Base-by-base conservation (phyloP, 2,888 invertebrate species). In the Lamellibrachia columna region DNA sequence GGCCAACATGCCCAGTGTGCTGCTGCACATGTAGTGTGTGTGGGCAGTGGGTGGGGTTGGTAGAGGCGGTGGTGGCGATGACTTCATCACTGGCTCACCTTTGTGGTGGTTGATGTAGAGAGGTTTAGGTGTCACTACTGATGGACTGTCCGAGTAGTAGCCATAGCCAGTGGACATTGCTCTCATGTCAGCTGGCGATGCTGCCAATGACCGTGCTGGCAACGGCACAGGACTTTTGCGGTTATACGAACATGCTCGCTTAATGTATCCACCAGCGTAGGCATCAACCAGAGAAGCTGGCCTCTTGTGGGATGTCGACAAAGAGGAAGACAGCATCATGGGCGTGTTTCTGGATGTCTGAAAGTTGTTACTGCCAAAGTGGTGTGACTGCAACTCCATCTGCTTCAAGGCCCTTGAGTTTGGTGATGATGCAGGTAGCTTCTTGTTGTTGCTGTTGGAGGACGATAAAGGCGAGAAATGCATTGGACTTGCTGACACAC, bases 31-130 rank as follows among this genome's bases (percentile, higher is more conserved):
- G 75, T 75, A 75, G 75, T 22, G 91, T 8, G 75, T 52, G 40
- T 93, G 93, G 52, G 93, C 93, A 8, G 93, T 92, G 8, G 93
- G 93, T 7, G 93, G 93, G 52, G 91, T 53, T 52, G 91, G 75
- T 75, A 75, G 75, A 6, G n/a, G 75, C 3, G 75, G 75, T 22
- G 75, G 75, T 75, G 75, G 75, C 6, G 75, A 75, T 2, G 75
- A 15, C 75, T 75, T 75, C 75, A 75, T 75, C 75, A 75, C 22
- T 22, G 2, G 75, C 75, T 75, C 75, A 15, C 75, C 75, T 4
- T 15, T 22, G 22, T 75, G 75, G 22, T 75, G 75, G 75, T 75
- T 22, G 4, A 75, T 4, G 22, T 75, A 75, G 22, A 75, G 15
- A 22, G 75, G 75, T 22, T 75, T 75, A 22, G 75, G 75, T 75